Evolutionary conservation across 2,113 vertebrate species (phyloP), one percentile per base, ranked within the genome.

Genomic region (Budorcas taxicolor): DNA sequence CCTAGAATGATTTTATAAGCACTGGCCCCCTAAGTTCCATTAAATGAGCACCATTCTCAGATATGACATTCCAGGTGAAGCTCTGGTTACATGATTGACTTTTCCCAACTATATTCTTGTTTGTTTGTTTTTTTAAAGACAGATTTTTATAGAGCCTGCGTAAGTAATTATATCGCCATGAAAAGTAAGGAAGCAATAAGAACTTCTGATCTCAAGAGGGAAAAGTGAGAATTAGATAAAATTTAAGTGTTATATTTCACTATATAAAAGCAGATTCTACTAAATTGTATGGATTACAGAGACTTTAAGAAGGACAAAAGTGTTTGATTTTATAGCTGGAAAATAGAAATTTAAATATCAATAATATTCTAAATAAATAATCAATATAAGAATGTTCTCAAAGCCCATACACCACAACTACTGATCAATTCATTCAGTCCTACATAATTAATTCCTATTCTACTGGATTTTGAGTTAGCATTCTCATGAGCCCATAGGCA

Each of bases 61-160:
- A 85, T 50, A 12, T 74, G 50, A 84, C 17, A 80, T 80, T 84
- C 7, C 33, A 93, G n/a, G 33, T 31, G 52, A 94, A 33, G 55
- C 8, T 43, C 74, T 85, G 33, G 64, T 84, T 74, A 12, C 36
- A 17, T 55, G 82, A 78, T 40, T 78, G 40, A 93, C 76, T 87
- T 91, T 88, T 83, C 19, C n/a, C 64, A 95, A 57, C 60, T 94
- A 58, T 31, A 82, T 92, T 93, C 19, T 97, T 83, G 21, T 67
- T 95, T 57, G 55, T 43, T n/a, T 71, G 1, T 71, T 71, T 67
- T 40, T 74, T 3, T 13, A 12, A 50, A 81, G 76, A 53, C 7
- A 86, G 12, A 33, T 62, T 62, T 93, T 88, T 88, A 71, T 27
- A 62, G 57, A 94, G 43, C 7, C 71, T 74, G 36, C 47, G 15